phyloP scores from a whole-genome alignment of 1,140 invertebrate species.

The Drosophila biarmipes region DNA sequence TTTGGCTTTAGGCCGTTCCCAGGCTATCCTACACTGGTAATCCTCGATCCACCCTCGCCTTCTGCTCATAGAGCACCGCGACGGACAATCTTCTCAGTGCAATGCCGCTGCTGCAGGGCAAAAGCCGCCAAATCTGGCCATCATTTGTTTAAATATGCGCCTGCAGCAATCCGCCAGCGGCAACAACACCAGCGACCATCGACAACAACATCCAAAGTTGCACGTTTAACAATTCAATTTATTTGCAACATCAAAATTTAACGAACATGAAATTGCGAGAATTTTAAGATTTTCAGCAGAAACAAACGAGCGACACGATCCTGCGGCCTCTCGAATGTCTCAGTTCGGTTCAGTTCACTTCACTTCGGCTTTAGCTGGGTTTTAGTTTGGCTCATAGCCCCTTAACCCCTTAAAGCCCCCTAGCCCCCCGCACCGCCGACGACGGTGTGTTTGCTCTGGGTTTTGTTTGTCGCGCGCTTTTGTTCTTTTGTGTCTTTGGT shows the following conservation, averaged over 20 bases:
- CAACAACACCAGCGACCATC: conserved; percentile 37
- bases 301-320: conserved; percentile 84
- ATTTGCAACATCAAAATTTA: conserved; percentile 84
- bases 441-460: conserved; percentile 67
- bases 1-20: not conserved
- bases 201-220: conserved; percentile 79
- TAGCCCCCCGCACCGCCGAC: not conserved
- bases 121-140: conserved; percentile 79
- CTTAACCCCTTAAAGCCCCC: conserved; percentile 1
- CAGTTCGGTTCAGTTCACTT: conserved; percentile 41
- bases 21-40: not conserved
- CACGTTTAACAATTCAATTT: conserved; percentile 85
- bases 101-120: conserved; percentile 43
- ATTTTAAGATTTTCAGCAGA: conserved; percentile 84
- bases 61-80: conserved; percentile 55
- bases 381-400: not conserved
- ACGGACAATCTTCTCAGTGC: conserved; percentile 64
- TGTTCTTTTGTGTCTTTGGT: conserved; percentile 80
- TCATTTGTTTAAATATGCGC: conserved; percentile 85
- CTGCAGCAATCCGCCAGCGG: conserved; percentile 63
- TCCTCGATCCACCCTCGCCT: conserved; percentile 11
- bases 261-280: conserved; percentile 85
- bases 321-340: conserved; percentile 70
- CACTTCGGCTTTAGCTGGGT: conserved; percentile 8
- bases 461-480: conserved; percentile 81